Base-by-base conservation (phyloP, 2,113 vertebrate genomes). In the Brachyistius frenatus region DNA sequence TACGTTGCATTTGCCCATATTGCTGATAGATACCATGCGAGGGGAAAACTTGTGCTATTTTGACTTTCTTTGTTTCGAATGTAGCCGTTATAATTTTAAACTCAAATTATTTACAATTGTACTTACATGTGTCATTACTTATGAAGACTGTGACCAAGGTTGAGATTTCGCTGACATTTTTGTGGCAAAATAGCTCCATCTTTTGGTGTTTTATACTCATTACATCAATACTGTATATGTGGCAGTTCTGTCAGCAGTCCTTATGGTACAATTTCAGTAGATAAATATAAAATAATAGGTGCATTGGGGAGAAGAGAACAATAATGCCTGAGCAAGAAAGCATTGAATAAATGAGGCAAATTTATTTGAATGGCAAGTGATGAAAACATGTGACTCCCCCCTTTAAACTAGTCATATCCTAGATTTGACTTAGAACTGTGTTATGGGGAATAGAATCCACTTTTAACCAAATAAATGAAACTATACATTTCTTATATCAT, bases 121-220 rank as follows among this genome's bases (percentile, higher is more conserved):
- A 11, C n/a, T n/a, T 23, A 58, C 0, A 2, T 14, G 64, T 46
- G 1, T 15, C 10, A 32, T 1, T 41, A 5, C 36, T 14, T 33
- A 5, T 39, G n/a, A n/a, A 53, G 2, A 30, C 32, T 14, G n/a
- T 2, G 11, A 33, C 7, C 32, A 57, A 30, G 14, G 4, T 5
- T 49, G 0, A 56, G 30, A 31, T 35, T 76, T 55, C 5, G 60
- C 23, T 47, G 10, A 31, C 13, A 33, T 1, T 47, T 76, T 73
- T 80, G 50, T 85, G 81, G 65, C 58, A 63, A 47, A 67, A 83
- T 71, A 73, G 78, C 90, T 11, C 91, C 89, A 93, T 90, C 94
- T 92, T 53, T 62, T 91, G 94, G 91, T 65, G 1, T 3, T 0
- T 23, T 54, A 0, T 55, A 3, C 36, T 76, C 73, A 88, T 83